Percentiles rank a stretch among this genome's conserved stretches.
phyloP scores from a whole-genome alignment of 53 echinoderm and acorn worm genomes.

The Actinopyga echinites region DNA sequence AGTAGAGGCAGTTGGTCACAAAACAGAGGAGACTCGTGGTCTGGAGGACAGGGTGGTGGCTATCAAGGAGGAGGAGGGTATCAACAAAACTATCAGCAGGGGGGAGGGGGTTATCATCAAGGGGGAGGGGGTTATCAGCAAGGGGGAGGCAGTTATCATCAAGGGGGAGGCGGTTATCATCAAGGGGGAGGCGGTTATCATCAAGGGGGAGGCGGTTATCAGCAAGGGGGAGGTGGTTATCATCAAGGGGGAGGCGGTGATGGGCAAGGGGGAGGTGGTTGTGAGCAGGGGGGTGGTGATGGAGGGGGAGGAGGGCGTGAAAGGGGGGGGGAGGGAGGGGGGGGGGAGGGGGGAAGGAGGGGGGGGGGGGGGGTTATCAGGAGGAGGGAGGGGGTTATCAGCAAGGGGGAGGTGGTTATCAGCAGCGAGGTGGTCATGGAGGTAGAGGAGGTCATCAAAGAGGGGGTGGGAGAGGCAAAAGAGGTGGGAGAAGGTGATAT shows the following conservation, averaged over 20 bases:
- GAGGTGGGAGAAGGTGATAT: not conserved
- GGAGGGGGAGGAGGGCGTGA: not conserved
- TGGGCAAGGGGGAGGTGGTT: not conserved
- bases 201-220: not conserved
- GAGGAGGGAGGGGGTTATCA: not conserved
- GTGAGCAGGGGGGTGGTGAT: not conserved
- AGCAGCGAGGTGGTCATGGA: not conserved
- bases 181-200: no score
- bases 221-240: not conserved
- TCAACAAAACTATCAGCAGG: not conserved
- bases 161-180: not conserved
- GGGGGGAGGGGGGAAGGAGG: not conserved
- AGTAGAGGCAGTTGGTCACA: conserved; percentile 19
- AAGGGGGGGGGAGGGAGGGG: not conserved
- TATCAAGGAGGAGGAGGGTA: not conserved
- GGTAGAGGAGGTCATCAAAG: not conserved
- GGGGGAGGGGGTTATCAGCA: not conserved
- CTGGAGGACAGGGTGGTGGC: not conserved
- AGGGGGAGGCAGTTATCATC: not conserved
- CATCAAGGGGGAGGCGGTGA: not conserved
- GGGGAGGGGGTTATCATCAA: not conserved
- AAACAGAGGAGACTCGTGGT: conserved; percentile 3
- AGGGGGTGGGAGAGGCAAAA: not conserved
- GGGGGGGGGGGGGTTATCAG: not conserved
- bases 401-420: not conserved